Evolutionary conservation across 2,113 vertebrate genomes (phyloP), one percentile per base, ranked within the genome.

Genomic region (Ammodytes dubius): DNA sequence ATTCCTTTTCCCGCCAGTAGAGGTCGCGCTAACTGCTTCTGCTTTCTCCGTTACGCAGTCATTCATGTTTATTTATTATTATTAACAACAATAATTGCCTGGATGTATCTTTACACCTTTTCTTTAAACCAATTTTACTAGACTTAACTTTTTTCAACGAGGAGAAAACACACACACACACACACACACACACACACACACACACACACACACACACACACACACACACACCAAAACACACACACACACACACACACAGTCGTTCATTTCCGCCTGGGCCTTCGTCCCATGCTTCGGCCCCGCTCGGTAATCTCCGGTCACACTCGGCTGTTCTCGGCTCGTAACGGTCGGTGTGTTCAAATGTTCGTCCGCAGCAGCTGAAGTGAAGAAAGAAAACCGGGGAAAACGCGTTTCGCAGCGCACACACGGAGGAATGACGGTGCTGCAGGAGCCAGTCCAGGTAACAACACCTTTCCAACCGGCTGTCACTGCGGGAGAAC

Each of bases 381-480:
- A 75, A 89, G 84, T 83, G 7, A 88, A 91, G 92, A 90, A 89
- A 83, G 87, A 78, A 12, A 85, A 88, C 70, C 78, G 68, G 74
- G 79, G 81, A 71, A 82, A 89, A 85, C 75, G 75, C 72, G 64
- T 77, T 57, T 27, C 47, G 39, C 64, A 89, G 12, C 53, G 9
- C 81, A 68, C 37, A 79, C 70, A 88, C 88, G 84, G 89, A 82
- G 95, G 94, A 83, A 95, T 95, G 95, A 95, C 95, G 91, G 95
- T 95, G 91, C 89, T 95, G 91, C 95, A 95, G 92, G 95, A 95
- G 94, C 95, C 95, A 58, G 95, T 95, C 84, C 95, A 95, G 95
- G 95, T 95, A 93, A 72, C 54, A 71, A 43, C 6, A 77, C 37
- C 27, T 2, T 19, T 5, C 50, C 42, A 46, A 35, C 4, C 73